phyloP scores from a whole-genome alignment of 2,888 invertebrate genomes.

The Nymphalis c-album region DNA sequence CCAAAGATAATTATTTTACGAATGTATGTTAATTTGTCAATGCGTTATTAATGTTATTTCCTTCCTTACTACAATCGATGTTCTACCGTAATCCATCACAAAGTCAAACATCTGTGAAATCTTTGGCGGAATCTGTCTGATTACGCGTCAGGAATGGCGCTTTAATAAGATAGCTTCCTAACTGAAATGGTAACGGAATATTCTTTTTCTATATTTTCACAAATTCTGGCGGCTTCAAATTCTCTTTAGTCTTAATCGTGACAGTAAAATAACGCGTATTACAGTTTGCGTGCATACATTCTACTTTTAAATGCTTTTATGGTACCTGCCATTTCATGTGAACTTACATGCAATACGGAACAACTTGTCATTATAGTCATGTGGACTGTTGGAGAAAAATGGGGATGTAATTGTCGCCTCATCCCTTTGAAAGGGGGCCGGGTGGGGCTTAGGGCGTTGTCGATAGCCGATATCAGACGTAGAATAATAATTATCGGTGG shows the following conservation, averaged over 20 bases:
- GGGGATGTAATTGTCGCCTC: constrained; percentile 74
- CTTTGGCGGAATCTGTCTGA: constrained; percentile 51
- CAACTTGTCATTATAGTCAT: constrained; percentile 54
- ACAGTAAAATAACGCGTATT: constrained; percentile 51
- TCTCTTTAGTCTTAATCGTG: neutral
- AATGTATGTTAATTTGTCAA: neutral
- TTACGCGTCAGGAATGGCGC: constrained; percentile 26
- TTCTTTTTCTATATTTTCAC: neutral
- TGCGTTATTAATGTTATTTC: neutral
- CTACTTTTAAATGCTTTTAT: constrained; percentile 67
- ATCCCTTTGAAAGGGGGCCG: constrained; percentile 58
- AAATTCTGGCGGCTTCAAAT: neutral
- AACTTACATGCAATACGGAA: constrained; percentile 67
- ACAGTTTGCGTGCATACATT: constrained; percentile 65
- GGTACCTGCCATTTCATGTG: constrained; percentile 72
- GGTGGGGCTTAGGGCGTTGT: constrained; percentile 54
- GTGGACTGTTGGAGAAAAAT: constrained; percentile 59
- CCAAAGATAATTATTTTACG: neutral
- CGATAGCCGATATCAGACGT: constrained; percentile 73
- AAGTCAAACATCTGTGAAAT: constrained; percentile 60
- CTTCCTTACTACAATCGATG: constrained; percentile 6
- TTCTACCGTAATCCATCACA: constrained; percentile 53
- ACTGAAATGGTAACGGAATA: constrained; percentile 3
- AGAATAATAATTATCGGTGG: constrained; percentile 76
- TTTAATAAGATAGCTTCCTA: constrained; percentile 16